Base-by-base conservation (phyloP, 2,888 invertebrate genomes). In the Pristionchus japonicus region DNA sequence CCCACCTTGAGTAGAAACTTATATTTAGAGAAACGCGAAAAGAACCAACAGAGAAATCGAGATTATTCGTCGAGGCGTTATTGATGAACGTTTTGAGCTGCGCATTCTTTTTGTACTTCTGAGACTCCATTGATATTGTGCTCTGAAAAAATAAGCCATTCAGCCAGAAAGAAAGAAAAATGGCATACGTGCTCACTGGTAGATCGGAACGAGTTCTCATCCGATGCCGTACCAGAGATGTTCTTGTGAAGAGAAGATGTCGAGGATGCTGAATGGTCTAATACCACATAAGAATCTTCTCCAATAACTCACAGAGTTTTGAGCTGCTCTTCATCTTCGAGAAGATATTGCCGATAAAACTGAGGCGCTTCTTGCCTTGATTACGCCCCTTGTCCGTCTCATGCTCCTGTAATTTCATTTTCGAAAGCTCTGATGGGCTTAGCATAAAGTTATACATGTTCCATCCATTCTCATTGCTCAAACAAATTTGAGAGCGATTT, bases 311-410 rank as follows among this genome's bases (percentile, higher is more conserved):
- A 86, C 86, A 37, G 3, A 86, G 70, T n/a, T 86, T 86, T 17
- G 86, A 86, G 57, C 86, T 86, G 49, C 86, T 86, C 34, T 86
- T 86, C 70, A 86, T 86, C 86, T 86, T 86, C 34, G 86, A 70
- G 34, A 86, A 49, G 0, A 86, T 47, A 23, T 70, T 86, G 47
- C 86, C 86, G 49, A 86, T 70, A 27, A 70, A 67, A 70, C 70
- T 70, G 15, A 87, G 40, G 20, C 87, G 37, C 57, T 47, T 87
- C 57, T 87, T 87, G 31, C 52, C 87, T 77, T 87, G 57, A 57
- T n/a, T 20, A 7, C 80, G 77, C n/a, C 57, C 87, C 27, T 77
- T 87, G 15, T 57, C 80, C 11, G n/a, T 87, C 31, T 61, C 77
- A 40, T 31, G 40, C 34, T 86, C 86, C 86, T 86, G 23, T n/a